Conservation (phyloP, 1,140 invertebrate species). For the Vanessa tameamea region DNA sequence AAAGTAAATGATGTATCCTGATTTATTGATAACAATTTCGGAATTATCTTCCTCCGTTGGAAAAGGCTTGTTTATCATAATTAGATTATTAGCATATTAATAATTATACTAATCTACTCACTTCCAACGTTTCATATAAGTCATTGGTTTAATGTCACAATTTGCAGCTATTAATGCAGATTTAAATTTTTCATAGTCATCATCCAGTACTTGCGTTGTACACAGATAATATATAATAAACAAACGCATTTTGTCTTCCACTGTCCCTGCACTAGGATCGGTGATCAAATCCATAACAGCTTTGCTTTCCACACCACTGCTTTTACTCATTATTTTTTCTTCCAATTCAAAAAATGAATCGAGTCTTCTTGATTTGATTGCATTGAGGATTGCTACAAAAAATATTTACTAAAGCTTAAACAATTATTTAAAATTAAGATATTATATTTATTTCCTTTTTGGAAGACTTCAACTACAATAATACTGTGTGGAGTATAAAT, state of each 20-base stretch:
- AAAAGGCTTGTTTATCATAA: too few relatives aligned
- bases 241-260: constrained; percentile 96
- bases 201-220: constrained; percentile 88
- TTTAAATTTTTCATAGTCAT: constrained; percentile 91
- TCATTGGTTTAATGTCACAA: constrained; percentile 91
- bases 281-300: constrained; percentile 89
- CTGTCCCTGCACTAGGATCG: constrained; percentile 92
- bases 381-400: constrained; percentile 88
- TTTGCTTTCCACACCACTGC: constrained; percentile 85
- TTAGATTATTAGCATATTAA: neutral
- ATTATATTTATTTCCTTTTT: too few relatives aligned
- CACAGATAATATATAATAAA: constrained; percentile 98
- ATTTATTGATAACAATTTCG: neutral
- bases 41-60: too few relatives aligned
- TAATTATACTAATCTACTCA: constrained; percentile 70
- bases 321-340: constrained; percentile 97
- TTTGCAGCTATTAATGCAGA: constrained; percentile 88
- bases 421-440: too few relatives aligned
- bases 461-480: too few relatives aligned
- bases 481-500: too few relatives aligned
- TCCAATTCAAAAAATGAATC: constrained; percentile 99
- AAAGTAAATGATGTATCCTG: constrained; percentile 30
- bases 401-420: constrained; percentile 18
- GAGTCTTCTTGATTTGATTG: constrained; percentile 94
- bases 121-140: constrained; percentile 96